Conservation (phyloP, 1,140 invertebrate species). For the Drosophila tani region DNA sequence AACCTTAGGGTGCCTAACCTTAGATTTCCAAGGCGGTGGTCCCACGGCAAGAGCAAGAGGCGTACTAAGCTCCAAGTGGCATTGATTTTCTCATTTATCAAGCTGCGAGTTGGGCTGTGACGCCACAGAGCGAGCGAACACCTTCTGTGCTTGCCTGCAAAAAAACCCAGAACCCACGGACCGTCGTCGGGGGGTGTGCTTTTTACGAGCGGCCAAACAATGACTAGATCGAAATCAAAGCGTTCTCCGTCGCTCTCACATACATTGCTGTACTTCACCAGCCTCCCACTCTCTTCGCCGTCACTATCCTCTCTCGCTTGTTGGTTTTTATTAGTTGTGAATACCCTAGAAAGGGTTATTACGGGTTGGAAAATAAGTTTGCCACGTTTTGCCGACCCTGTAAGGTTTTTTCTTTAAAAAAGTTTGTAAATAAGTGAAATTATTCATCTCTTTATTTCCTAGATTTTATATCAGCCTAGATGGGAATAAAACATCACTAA, state of each 20-base stretch:
- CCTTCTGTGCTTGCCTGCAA: constrained; percentile 20
- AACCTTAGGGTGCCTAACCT: constrained; percentile 54
- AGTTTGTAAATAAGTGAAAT: too few relatives aligned
- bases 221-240: constrained; percentile 75
- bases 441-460: too few relatives aligned
- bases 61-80: constrained; percentile 68
- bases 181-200: constrained; percentile 43
- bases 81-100: constrained; percentile 81
- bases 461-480: too few relatives aligned
- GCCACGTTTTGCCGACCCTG: not conserved
- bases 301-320: not conserved
- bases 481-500: too few relatives aligned
- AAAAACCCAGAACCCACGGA: constrained; percentile 78
- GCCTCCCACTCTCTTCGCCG: constrained; percentile 7
- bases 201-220: constrained; percentile 69
- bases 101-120: constrained; percentile 51
- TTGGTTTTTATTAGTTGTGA: not conserved
- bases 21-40: constrained; percentile 46
- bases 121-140: constrained; percentile 45
- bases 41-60: constrained; percentile 55
- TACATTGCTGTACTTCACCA: constrained; percentile 32
- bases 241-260: constrained; percentile 40
- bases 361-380: not conserved
- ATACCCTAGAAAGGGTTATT: not conserved
- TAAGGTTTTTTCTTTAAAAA: too few relatives aligned